Evolutionary conservation across 2,113 vertebrate species (phyloP), one percentile per base, ranked within the genome.

Genomic region (Melanocharis versteri): DNA sequence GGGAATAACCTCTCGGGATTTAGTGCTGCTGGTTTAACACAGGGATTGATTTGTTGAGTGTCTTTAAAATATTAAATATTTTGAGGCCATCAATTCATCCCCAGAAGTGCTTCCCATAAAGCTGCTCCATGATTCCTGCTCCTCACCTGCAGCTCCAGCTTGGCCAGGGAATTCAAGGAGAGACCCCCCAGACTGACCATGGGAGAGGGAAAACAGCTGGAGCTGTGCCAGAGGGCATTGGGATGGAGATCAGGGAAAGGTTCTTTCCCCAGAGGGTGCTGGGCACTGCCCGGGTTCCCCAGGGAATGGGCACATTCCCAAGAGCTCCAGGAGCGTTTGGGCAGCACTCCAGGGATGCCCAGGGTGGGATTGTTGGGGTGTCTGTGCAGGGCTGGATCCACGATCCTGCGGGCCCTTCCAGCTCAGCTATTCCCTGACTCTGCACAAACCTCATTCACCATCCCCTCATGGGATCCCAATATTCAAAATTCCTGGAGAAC

Each of bases 161-260:
- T 0, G 30, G 54, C 35, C 15, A n/a, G 10, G 35, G 31, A 33
- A 45, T 7, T 18, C 47, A 4, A 1, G 2, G 0, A 7, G 20
- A 47, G 27, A 70, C 19, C 13, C 11, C 24, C 9, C 14, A 6
- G 0, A 13, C 1, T 5, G 7, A 14, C 7, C 13, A 1, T 0
- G 24, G 22, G 40, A 40, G 31, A 40, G n/a, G n/a, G 26, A 26
- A n/a, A 78, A 33, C 6, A 6, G 45, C 53, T 18, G 28, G 27
- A 27, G 45, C 33, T 69, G 72, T 2, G 37, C 13, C 61, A 35
- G 64, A 10, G 31, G 24, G 31, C 22, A 0, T 8, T 9, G 13
- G 61, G 51, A 9, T 51, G 53, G 83, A 23, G 0, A 0, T 18
- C 37, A 58, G 72, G 15, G 11, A 4, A 68, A 76, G 24, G 35